Evolutionary conservation across 1,140 invertebrate species (phyloP).

Genomic region (Calycopis cecrops): DNA sequence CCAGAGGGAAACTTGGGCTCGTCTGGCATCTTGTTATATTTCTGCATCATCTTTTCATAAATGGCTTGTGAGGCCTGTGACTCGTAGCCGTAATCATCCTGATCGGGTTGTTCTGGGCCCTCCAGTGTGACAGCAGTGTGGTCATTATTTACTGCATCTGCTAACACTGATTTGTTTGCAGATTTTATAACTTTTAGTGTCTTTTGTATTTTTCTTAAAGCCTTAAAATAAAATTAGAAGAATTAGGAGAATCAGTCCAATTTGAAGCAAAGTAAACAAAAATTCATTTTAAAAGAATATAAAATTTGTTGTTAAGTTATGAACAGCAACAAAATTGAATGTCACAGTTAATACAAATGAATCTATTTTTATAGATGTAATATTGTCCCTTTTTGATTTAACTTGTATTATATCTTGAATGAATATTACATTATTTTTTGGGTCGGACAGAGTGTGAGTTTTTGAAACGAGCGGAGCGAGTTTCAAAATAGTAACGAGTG

Average conservation of each 20-base stretch:
- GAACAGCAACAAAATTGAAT: no score
- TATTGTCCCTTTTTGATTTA: no score
- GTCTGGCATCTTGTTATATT: slow-evolving; percentile 83
- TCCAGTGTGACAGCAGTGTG: slow-evolving; percentile 85
- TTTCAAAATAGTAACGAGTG: no score
- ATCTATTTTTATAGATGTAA: no score
- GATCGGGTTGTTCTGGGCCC: slow-evolving; percentile 86
- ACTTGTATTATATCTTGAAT: no score
- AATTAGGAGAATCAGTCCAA: not conserved
- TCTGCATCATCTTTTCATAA: slow-evolving; percentile 89
- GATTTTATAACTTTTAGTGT: slow-evolving; percentile 87
- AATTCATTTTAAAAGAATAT: no score
- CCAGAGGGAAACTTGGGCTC: slow-evolving; percentile 76
- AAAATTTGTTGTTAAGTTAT: no score
- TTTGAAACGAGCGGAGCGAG: no score
- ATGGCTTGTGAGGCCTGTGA: slow-evolving; percentile 87
- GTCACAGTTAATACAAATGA: no score
- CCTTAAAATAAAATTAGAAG: slow-evolving; percentile 24
- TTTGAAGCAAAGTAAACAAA: no score
- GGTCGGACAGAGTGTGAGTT: no score
- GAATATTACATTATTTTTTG: no score
- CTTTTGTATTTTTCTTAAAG: slow-evolving; percentile 79
- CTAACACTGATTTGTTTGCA: slow-evolving; percentile 89
- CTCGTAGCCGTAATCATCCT: slow-evolving; percentile 92
- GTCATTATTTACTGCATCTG: slow-evolving; percentile 86